A percentile compares a stretch with the other conserved stretches of the same genome.
phyloP scores from a whole-genome alignment of 2,888 invertebrate genomes.

The Erannis defoliaria region DNA sequence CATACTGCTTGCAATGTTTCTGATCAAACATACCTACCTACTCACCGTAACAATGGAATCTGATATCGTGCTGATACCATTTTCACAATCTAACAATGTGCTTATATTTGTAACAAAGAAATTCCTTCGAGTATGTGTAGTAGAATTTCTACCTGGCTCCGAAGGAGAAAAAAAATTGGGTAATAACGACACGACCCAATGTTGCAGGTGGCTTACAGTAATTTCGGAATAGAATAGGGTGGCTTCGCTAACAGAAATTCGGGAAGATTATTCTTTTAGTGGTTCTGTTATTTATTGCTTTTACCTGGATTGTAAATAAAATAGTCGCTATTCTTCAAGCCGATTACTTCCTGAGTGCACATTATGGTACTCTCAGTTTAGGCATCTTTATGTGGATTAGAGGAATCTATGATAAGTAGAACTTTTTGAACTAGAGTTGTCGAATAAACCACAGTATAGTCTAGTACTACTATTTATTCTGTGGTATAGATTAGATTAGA shows the following conservation, averaged over 20 bases:
- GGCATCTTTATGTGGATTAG: neutral
- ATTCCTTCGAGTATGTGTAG: conserved; percentile 24
- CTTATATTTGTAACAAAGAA: conserved; percentile 22
- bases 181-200: conserved; percentile 30
- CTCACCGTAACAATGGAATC: conserved; percentile 14
- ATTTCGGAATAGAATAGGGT: conserved; percentile 21
- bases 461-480: no score
- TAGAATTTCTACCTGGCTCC: conserved; percentile 44
- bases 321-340: neutral
- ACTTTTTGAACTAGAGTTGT: no score
- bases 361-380: neutral
- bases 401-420: no score
- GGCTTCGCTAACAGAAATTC: conserved; percentile 23
- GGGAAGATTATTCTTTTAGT: conserved; percentile 30
- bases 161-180: conserved; percentile 34
- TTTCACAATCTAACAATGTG: conserved; percentile 13
- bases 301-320: conserved; percentile 20
- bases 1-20: neutral
- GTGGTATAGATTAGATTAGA: no score
- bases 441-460: no score
- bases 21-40: conserved; percentile 8
- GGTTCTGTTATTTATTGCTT: conserved; percentile 24
- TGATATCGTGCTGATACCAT: conserved; percentile 1
- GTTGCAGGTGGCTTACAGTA: conserved; percentile 40
- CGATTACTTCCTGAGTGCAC: conserved; percentile 2